Evolutionary conservation across 2,888 invertebrate species (phyloP).

Genomic region (Aromia moschata): DNA sequence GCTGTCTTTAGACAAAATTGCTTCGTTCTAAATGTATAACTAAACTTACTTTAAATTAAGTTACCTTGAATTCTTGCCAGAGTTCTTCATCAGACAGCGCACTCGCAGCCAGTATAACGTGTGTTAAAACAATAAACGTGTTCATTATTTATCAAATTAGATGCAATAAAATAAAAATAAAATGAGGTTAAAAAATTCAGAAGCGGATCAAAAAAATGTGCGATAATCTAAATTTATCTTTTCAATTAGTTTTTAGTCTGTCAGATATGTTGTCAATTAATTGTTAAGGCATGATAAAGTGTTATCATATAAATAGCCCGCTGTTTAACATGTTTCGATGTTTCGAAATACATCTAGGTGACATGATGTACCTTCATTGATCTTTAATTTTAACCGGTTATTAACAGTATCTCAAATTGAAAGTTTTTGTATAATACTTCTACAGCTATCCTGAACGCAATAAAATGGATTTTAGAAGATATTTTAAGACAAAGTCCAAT

Average conservation of each 20-base stretch:
- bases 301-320: neutral
- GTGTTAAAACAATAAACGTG: neutral
- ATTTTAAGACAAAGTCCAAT: no score
- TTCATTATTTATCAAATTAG: constrained; percentile 5
- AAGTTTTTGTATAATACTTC: no score
- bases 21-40: neutral
- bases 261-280: neutral
- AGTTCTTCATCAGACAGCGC: constrained; percentile 4
- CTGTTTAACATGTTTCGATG: neutral
- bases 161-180: neutral
- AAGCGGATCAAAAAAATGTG: no score
- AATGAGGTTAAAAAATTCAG: constrained; percentile 6
- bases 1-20: no score
- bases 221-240: no score
- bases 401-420: no score
- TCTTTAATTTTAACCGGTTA: no score
- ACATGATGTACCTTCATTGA: neutral
- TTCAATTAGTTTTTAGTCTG: neutral
- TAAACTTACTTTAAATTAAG: neutral
- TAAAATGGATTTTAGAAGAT: no score
- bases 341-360: neutral
- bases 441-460: no score
- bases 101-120: neutral
- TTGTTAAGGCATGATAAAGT: neutral
- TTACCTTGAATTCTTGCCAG: constrained; percentile 20